Evolutionary conservation across 2,797 vertebrate genomes (phyloP).

Genomic region (Sibirionetta formosa): DNA sequence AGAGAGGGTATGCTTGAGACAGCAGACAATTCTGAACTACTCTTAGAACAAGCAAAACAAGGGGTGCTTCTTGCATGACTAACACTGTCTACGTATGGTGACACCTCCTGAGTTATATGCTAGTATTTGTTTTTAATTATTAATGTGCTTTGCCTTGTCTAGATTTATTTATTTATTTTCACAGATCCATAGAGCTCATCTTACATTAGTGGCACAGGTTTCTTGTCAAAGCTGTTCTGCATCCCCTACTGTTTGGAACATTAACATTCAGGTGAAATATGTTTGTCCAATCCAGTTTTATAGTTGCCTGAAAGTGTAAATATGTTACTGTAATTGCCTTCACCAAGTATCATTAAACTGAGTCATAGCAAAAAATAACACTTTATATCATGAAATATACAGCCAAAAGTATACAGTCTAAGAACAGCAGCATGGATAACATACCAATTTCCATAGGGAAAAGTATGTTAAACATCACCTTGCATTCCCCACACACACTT

Average conservation of each 20-base stretch:
- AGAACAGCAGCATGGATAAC: background rate
- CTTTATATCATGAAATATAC: background rate
- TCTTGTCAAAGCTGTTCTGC: background rate
- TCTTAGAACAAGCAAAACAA: background rate
- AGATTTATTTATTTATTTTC: constrained; percentile 28
- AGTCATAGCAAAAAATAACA: background rate
- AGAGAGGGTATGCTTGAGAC: background rate
- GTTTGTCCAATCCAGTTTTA: background rate
- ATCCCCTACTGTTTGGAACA: background rate
- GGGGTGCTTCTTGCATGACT: background rate
- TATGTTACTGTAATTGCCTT: background rate
- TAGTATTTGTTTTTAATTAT: constrained; percentile 50
- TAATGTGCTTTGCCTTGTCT: constrained; percentile 24
- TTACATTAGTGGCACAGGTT: background rate
- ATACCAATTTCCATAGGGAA: background rate
- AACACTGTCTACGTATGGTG: background rate
- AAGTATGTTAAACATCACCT: background rate
- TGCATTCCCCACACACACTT: no score
- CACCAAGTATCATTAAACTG: background rate
- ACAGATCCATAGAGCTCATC: background rate
- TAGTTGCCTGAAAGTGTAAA: background rate
- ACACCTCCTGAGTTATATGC: background rate
- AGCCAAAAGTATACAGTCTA: background rate
- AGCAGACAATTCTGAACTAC: background rate
- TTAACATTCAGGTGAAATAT: constrained; percentile 12